Conservation (phyloP, 2,888 invertebrate genomes). For the Trissolcus brochymenae region DNA sequence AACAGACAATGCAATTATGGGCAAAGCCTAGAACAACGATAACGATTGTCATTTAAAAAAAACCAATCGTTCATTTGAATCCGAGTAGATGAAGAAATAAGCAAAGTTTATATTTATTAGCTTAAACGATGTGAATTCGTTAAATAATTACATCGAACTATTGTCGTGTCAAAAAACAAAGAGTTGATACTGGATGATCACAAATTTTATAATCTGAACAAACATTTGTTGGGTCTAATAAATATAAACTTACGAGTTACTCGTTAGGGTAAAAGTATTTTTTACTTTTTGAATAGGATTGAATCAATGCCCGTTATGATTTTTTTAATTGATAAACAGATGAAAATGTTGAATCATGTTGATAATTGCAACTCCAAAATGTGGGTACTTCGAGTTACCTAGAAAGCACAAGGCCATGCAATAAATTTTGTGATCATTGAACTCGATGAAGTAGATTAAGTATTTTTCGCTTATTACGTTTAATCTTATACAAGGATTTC, state of each 20-base stretch:
- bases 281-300: too few species aligned
- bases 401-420: conserved; percentile 17
- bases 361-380: too few species aligned
- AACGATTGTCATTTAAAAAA: conserved; percentile 2
- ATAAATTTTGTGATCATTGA: conserved; percentile 26
- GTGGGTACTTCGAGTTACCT: too few species aligned
- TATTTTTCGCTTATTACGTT: too few species aligned
- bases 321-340: too few species aligned
- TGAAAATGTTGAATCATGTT: too few species aligned
- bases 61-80: conserved; percentile 5
- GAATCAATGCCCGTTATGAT: too few species aligned
- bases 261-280: too few species aligned
- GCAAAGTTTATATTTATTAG: conserved; percentile 30
- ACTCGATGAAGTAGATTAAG: conserved; percentile 2
- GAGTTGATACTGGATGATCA: too few species aligned
- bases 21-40: neutral
- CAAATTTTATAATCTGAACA: too few species aligned
- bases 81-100: conserved; percentile 5
- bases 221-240: too few species aligned
- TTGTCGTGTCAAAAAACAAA: neutral
- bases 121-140: conserved; percentile 4
- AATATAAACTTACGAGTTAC: too few species aligned
- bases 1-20: conserved; percentile 20
- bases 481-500: neutral
- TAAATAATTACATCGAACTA: conserved; percentile 5